These are phyloP conservation scores for Holothuria scabra DNA, from an alignment of 53 echinoderm and acorn worm species.

Conservation along the genomic window DNA sequence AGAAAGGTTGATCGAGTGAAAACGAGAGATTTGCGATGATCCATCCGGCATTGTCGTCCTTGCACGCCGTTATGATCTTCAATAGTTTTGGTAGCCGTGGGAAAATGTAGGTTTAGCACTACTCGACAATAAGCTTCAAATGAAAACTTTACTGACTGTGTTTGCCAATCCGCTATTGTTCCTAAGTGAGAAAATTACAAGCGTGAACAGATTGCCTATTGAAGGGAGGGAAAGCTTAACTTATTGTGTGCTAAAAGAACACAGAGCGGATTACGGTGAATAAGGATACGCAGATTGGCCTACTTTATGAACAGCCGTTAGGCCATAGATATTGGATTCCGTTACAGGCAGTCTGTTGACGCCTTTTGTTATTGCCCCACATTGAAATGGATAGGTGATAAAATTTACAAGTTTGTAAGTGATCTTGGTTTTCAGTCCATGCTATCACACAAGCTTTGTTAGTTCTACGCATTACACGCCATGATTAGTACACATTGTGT, in stretches of 20 bases:
- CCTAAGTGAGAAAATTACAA: constrained; percentile 30
- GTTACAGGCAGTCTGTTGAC: constrained; percentile 31
- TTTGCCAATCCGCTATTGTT: constrained; percentile 23
- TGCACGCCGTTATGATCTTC: constrained; percentile 4
- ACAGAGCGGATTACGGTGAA: constrained; percentile 8
- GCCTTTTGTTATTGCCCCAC: constrained; percentile 3
- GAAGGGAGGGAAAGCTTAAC: constrained; percentile 17
- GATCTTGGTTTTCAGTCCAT: constrained; percentile 1
- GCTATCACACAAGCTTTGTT: constrained; percentile 3
- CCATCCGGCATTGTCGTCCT: background rate
- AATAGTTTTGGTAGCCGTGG: constrained; percentile 9
- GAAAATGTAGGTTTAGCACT: constrained; percentile 35
- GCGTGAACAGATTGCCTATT: constrained; percentile 15
- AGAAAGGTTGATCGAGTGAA: too few relatives aligned
- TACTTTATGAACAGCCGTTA: background rate
- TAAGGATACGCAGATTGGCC: constrained; percentile 3
- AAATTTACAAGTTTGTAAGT: constrained; percentile 32
- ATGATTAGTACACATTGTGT: too few relatives aligned
- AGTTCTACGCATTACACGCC: background rate
- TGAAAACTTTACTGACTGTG: constrained; percentile 36
- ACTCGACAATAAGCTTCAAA: constrained; percentile 24
- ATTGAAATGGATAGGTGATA: constrained; percentile 21
- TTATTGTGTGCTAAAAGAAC: constrained; percentile 25
- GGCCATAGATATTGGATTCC: constrained; percentile 11
- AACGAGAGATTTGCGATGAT: too few relatives aligned